Evolutionary conservation across 1,140 invertebrate species (phyloP).

Genomic region (Aleiodes sp.): DNA sequence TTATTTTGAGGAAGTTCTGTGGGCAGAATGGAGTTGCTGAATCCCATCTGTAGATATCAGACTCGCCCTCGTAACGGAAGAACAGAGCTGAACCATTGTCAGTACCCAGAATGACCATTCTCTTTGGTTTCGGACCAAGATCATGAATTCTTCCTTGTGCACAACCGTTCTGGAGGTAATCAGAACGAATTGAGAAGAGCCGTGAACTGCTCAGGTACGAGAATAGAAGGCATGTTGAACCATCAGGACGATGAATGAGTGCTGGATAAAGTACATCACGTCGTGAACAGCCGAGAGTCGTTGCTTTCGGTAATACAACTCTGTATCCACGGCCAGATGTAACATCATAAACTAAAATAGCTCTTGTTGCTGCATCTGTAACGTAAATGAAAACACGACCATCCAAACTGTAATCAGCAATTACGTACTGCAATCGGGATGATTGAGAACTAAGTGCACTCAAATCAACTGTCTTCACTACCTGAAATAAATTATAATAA

Average conservation of each 20-base stretch:
- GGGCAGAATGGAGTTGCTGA: slow-evolving; percentile 43
- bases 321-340: slow-evolving; percentile 68
- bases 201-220: slow-evolving; percentile 68
- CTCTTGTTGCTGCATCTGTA: slow-evolving; percentile 70
- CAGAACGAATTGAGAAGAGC: slow-evolving; percentile 69
- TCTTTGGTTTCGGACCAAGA: slow-evolving; percentile 66
- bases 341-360: slow-evolving; percentile 73
- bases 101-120: slow-evolving; percentile 70
- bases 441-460: slow-evolving; percentile 62
- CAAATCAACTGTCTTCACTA: slow-evolving; percentile 69
- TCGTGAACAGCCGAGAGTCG: slow-evolving; percentile 54
- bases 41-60: slow-evolving; percentile 66
- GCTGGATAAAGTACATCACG: slow-evolving; percentile 71
- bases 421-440: slow-evolving; percentile 70
- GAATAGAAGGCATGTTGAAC: slow-evolving; percentile 67
- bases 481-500: slow-evolving; percentile 41
- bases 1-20: slow-evolving; percentile 65
- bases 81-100: slow-evolving; percentile 71
- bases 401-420: slow-evolving; percentile 68
- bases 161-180: slow-evolving; percentile 66
- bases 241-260: slow-evolving; percentile 63
- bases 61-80: slow-evolving; percentile 66
- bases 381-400: slow-evolving; percentile 69
- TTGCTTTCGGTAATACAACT: slow-evolving; percentile 68
- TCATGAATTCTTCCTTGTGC: slow-evolving; percentile 67